A percentile compares a stretch with the other conserved stretches of the same genome.
phyloP scores from a whole-genome alignment of 2,113 vertebrate species.

The Chunga burmeisteri region DNA sequence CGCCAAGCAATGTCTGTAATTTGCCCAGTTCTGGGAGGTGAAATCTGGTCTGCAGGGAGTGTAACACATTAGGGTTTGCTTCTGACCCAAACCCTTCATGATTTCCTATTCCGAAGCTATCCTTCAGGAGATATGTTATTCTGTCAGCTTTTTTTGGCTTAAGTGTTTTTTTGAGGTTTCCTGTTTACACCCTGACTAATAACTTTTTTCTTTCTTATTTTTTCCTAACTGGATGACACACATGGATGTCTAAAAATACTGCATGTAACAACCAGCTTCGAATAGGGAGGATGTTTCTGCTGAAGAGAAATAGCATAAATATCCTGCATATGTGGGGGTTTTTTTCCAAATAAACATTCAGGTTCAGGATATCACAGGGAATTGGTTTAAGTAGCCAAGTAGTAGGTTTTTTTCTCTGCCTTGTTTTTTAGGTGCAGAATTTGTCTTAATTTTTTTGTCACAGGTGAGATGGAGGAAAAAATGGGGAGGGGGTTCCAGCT shows the following conservation, averaged over 20 bases:
- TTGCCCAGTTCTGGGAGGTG: background rate
- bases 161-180: slow-evolving; percentile 28
- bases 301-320: slow-evolving; percentile 45
- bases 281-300: slow-evolving; percentile 50
- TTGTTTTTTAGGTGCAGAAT: background rate
- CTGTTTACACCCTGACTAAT: slow-evolving; percentile 63
- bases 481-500: background rate
- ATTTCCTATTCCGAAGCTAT: background rate
- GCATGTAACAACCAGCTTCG: slow-evolving; percentile 38
- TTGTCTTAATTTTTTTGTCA: background rate
- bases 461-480: background rate
- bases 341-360: slow-evolving; percentile 17
- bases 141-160: background rate
- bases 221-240: slow-evolving; percentile 22
- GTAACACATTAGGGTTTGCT: background rate
- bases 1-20: background rate
- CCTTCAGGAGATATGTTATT: background rate
- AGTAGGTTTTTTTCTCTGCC: background rate
- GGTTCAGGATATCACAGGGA: background rate
- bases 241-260: slow-evolving; percentile 71
- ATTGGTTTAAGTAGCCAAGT: background rate
- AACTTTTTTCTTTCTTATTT: slow-evolving; percentile 16
- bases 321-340: background rate
- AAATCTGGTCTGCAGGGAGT: background rate
- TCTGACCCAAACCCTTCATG: background rate